A percentile compares a stretch with the other conserved stretches of the same genome.
These are phyloP conservation scores for Chionoecetes opilio DNA, from an alignment of 1,140 invertebrate species.

Conservation along the genomic window DNA sequence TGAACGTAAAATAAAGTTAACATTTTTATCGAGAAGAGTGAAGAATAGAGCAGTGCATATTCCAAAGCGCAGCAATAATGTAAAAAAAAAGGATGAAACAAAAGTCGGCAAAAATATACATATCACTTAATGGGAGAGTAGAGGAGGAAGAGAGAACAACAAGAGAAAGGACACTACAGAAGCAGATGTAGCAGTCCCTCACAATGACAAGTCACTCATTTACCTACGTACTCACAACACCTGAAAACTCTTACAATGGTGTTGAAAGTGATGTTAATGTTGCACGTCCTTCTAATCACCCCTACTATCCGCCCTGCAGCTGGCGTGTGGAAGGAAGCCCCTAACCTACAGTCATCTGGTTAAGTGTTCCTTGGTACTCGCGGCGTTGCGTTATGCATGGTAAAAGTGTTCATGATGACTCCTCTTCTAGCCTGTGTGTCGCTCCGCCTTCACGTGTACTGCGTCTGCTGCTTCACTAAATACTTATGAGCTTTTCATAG, in stretches of 20 bases:
- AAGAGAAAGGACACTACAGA: not conserved
- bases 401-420: not conserved
- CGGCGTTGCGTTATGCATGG: not conserved
- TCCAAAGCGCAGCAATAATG: too few species aligned
- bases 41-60: too few species aligned
- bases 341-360: not conserved
- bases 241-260: not conserved
- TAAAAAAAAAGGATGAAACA: too few species aligned
- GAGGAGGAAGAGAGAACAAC: not conserved
- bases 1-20: too few species aligned
- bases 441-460: too few species aligned
- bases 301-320: not conserved
- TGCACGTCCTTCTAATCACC: not conserved
- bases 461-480: too few species aligned
- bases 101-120: too few species aligned
- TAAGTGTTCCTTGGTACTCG: not conserved
- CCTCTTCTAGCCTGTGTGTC: too few species aligned
- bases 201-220: not conserved
- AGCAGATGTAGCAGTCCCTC: not conserved
- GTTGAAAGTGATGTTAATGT: not conserved
- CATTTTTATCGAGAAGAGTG: too few species aligned
- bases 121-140: not conserved
- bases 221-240: not conserved
- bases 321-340: not conserved
- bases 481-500: too few species aligned